Conservation (phyloP, 2,888 invertebrate species). For the Andrena fulva region DNA sequence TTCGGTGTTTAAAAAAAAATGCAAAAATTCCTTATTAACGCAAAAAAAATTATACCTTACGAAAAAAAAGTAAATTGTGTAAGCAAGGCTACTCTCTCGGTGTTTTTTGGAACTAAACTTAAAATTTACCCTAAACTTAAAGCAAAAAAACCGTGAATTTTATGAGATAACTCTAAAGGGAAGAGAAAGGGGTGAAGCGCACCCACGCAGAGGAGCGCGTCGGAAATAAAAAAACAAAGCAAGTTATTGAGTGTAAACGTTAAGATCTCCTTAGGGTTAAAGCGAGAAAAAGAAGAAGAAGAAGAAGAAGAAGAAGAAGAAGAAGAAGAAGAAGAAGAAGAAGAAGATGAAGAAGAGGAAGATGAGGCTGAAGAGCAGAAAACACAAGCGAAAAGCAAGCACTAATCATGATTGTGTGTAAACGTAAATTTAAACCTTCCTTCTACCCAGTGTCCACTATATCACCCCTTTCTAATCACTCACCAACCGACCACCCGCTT, state of each 20-base stretch:
- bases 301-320: constrained; percentile 37
- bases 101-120: constrained; percentile 84
- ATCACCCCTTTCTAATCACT: constrained; percentile 59
- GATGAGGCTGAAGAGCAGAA: constrained; percentile 69
- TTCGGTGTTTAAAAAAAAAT: constrained; percentile 82
- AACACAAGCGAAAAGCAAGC: constrained; percentile 73
- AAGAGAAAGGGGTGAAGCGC: constrained; percentile 36
- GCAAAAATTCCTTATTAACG: constrained; percentile 80
- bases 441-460: constrained; percentile 62
- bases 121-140: constrained; percentile 82
- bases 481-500: constrained; percentile 49
- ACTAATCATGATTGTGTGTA: constrained; percentile 82
- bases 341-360: constrained; percentile 62
- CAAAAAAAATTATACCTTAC: constrained; percentile 74
- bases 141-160: constrained; percentile 72
- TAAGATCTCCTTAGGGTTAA: constrained; percentile 83
- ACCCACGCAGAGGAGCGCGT: constrained; percentile 54
- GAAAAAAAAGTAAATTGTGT: constrained; percentile 78
- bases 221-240: constrained; percentile 55
- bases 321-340: constrained; percentile 76
- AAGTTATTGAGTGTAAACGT: constrained; percentile 82
- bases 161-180: constrained; percentile 39
- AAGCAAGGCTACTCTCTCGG: constrained; percentile 83
- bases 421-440: constrained; percentile 77
- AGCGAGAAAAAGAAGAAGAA: constrained; percentile 54